Conservation (phyloP, 2,113 vertebrate genomes). For the Vicugna pacos region DNA sequence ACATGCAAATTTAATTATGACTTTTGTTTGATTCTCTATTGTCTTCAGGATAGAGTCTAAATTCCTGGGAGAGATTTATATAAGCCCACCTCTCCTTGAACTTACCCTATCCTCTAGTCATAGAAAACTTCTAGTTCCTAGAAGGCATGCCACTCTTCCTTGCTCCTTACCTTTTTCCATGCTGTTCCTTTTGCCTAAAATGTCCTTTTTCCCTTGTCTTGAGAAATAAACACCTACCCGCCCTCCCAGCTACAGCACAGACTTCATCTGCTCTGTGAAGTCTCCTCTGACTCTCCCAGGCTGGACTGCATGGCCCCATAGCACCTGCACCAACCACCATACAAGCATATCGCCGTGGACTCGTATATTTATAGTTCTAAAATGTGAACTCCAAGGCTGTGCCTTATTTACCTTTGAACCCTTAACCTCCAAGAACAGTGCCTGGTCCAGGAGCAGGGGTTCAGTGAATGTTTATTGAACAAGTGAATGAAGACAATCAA, state of each 20-base stretch:
- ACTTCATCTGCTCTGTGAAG: not conserved
- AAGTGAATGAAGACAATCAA: constrained; percentile 45
- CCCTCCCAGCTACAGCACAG: not conserved
- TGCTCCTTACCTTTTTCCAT: not conserved
- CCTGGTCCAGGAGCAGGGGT: not conserved
- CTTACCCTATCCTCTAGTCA: not conserved
- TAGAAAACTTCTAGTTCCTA: constrained; percentile 3
- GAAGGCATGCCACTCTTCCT: not conserved
- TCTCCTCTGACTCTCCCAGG: not conserved
- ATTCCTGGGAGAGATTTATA: not conserved
- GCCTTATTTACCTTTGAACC: constrained; percentile 51
- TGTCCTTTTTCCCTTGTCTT: not conserved
- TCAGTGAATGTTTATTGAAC: not conserved
- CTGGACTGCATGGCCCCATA: not conserved
- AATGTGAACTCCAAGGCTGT: not conserved
- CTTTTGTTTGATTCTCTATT: constrained; percentile 16
- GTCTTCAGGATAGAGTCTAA: not conserved
- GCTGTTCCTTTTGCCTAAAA: not conserved
- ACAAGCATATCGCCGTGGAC: not conserved
- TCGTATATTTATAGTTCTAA: constrained; percentile 29
- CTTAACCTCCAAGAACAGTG: not conserved
- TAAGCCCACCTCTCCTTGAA: not conserved
- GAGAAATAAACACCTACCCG: constrained; percentile 26
- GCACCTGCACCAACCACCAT: not conserved
- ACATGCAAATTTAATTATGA: not conserved